Conservation (phyloP, 2,888 invertebrate genomes). For the Chaitophorus viminalis region DNA sequence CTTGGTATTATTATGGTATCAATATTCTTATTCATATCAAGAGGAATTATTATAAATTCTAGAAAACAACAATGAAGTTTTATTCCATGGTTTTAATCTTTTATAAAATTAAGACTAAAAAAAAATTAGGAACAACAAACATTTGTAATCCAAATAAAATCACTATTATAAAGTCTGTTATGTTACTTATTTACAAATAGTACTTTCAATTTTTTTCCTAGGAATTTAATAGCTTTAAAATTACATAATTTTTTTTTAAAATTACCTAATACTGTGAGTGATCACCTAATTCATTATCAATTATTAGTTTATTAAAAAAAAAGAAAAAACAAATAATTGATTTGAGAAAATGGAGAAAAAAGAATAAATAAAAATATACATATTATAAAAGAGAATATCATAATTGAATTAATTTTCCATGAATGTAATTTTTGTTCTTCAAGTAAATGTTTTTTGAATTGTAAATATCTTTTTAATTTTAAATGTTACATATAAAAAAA, state of each 20-base stretch:
- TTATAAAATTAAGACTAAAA: slow-evolving; percentile 39
- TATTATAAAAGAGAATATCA: slow-evolving; percentile 29
- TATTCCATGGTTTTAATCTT: slow-evolving; percentile 11
- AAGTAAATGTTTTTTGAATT: slow-evolving; percentile 26
- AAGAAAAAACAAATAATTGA: neutral
- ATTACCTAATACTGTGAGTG: slow-evolving; percentile 19
- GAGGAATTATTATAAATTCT: neutral
- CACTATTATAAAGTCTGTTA: slow-evolving; percentile 23
- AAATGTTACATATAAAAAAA: slow-evolving; percentile 17
- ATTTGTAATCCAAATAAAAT: slow-evolving; percentile 35
- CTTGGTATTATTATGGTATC: too few species aligned
- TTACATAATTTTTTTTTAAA: neutral
- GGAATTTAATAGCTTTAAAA: neutral
- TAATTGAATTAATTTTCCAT: slow-evolving; percentile 40
- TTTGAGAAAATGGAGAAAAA: neutral
- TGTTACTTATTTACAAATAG: slow-evolving; percentile 15
- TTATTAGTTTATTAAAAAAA: slow-evolving; percentile 6
- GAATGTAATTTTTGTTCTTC: slow-evolving; percentile 52
- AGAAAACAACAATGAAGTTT: slow-evolving; percentile 18
- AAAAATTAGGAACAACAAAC: slow-evolving; percentile 54
- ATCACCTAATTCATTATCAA: slow-evolving; percentile 2
- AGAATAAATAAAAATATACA: slow-evolving; percentile 31
- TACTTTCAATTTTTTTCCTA: slow-evolving; percentile 7
- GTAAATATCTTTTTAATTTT: slow-evolving; percentile 38
- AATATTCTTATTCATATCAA: neutral